These are phyloP conservation scores for Anthoscopus minutus DNA, from an alignment of 2,113 vertebrate species.

Conservation along the genomic window DNA sequence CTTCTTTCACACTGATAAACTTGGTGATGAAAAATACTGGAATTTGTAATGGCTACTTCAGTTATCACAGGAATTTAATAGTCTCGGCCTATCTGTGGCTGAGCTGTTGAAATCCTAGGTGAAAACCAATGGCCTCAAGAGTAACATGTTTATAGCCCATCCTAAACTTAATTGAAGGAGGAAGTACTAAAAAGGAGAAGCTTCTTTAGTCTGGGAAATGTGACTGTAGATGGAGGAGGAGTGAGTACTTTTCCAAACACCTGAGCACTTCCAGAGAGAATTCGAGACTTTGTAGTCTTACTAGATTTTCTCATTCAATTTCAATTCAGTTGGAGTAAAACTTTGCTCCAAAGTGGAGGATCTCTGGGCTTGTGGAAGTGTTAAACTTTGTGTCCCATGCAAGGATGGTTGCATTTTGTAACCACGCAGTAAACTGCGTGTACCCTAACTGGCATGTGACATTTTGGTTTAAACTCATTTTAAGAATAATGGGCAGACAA, in stretches of 20 bases:
- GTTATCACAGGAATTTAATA: neutral
- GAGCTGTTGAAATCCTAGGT: neutral
- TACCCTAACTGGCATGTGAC: neutral
- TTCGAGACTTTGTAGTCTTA: neutral
- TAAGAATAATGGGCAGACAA: neutral
- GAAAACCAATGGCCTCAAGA: neutral
- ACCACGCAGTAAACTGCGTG: neutral
- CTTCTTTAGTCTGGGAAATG: neutral
- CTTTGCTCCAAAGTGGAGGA: neutral
- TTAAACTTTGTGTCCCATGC: neutral
- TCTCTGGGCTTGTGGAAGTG: neutral
- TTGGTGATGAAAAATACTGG: neutral
- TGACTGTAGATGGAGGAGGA: too few relatives aligned
- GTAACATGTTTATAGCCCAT: neutral
- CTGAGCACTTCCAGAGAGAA: neutral
- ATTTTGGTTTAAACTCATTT: fast-evolving
- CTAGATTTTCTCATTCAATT: neutral
- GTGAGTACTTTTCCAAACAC: neutral
- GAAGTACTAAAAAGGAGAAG: neutral
- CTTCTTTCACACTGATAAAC: neutral
- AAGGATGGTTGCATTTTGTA: neutral
- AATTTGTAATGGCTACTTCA: neutral
- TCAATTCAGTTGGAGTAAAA: neutral
- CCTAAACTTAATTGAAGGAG: neutral
- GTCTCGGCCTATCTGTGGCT: neutral